phyloP scores from a whole-genome alignment of 2,797 vertebrate genomes.

The Tarsius wallacei region DNA sequence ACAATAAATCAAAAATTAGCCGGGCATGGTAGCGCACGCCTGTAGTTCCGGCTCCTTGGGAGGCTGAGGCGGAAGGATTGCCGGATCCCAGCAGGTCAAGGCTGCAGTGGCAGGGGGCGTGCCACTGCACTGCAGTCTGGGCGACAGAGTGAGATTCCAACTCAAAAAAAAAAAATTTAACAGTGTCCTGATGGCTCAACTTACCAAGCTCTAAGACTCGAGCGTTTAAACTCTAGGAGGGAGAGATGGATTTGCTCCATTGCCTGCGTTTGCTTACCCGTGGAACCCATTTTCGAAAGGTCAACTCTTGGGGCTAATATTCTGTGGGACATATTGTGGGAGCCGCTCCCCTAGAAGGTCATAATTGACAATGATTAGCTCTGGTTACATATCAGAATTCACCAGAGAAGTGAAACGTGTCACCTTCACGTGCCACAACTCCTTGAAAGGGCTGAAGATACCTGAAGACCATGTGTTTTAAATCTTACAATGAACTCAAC shows the following conservation, averaged over 20 bases:
- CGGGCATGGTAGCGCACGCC: too few relatives aligned
- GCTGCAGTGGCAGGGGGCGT: too few relatives aligned
- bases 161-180: not conserved
- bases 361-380: not conserved
- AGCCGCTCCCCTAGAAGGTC: not conserved
- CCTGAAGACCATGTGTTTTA: not conserved
- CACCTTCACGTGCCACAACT: not conserved
- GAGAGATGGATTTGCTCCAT: not conserved
- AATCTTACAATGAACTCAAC: slow-evolving; percentile 28
- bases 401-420: not conserved
- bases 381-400: not conserved
- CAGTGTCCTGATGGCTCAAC: not conserved
- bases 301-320: not conserved
- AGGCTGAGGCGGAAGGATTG: too few relatives aligned
- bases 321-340: not conserved
- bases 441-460: slow-evolving; percentile 7
- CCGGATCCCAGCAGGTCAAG: too few relatives aligned
- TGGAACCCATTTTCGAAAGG: not conserved
- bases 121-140: too few relatives aligned
- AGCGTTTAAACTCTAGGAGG: not conserved
- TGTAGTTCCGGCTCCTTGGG: too few relatives aligned
- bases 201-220: not conserved
- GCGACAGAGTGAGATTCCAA: too few relatives aligned
- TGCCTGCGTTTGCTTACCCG: not conserved
- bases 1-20: too few relatives aligned